A percentile compares a stretch with the other conserved stretches of the same genome.
phyloP scores from a whole-genome alignment of 2,797 vertebrate genomes.

The Nyctalus aviator region DNA sequence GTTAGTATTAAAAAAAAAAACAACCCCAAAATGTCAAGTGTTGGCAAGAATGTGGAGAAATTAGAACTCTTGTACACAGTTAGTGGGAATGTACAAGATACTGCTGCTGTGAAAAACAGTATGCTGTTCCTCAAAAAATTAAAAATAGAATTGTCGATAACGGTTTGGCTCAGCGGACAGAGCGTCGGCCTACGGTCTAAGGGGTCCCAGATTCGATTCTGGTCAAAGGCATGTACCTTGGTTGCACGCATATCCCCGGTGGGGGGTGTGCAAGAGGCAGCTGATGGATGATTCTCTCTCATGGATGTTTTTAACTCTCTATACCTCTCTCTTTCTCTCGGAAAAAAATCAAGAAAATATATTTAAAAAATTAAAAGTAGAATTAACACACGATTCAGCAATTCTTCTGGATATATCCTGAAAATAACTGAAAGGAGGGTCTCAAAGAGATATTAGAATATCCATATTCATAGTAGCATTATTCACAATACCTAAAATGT shows the following conservation, averaged over 20 bases:
- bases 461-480: not conserved
- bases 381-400: not conserved
- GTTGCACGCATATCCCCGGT: no score
- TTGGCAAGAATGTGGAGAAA: not conserved
- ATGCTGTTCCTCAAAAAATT: not conserved
- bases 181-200: no score
- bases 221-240: no score
- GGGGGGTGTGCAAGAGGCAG: no score
- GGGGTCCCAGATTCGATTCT: no score
- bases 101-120: not conserved
- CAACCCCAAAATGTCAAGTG: not conserved
- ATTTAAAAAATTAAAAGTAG: not conserved
- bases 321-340: no score
- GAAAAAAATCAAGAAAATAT: no score
- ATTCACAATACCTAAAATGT: not conserved
- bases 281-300: no score
- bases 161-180: no score
- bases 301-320: no score
- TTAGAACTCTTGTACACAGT: not conserved
- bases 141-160: no score
- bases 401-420: not conserved
- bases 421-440: not conserved
- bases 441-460: not conserved
- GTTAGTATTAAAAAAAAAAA: not conserved
- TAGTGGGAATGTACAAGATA: not conserved